Evolutionary conservation across 1,140 invertebrate genomes (phyloP), one percentile per base, ranked within the genome.

Genomic region (Macrobrachium rosenbergii): DNA sequence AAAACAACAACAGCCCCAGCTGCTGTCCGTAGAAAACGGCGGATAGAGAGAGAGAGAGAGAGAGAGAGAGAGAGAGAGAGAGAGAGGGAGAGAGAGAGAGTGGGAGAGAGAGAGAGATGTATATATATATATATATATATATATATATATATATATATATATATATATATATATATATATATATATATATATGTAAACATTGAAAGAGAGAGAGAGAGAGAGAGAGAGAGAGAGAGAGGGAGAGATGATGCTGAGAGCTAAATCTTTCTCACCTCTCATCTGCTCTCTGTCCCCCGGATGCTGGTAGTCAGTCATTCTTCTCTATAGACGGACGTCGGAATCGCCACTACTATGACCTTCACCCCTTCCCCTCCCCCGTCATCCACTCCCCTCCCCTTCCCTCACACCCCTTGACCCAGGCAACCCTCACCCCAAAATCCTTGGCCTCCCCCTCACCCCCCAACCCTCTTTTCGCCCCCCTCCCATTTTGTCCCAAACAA

Each of bases 41-140:
- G n/a, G n/a, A n/a, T 64, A 6, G 63, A 64, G 17, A 64, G 63
- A n/a, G 19, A 28, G 19, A n/a, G 64, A 69, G 64, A 69, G 19
- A n/a, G 19, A 69, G 14, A 23, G 16, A 37, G 37, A 21, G n/a
- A 17, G 37, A 21, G 37, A 37, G 14, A 28, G 21, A 28, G 37
- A 37, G 67, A 72, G 5, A 23, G n/a, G 23, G 67, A 72, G 67
- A 72, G 21, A 72, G 67, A 72, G 67, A 72, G 67, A 23, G 12
- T 1, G 28, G 28, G 28, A 37, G 28, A 37, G 28, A 37, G 28
- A 37, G 28, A 37, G 28, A 37, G 28, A 37, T 1, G 28, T 37
- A 37, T n/a, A n/a, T n/a, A n/a, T n/a, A n/a, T n/a, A n/a, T n/a
- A n/a, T n/a, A n/a, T n/a, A n/a, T n/a, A n/a, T n/a, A n/a, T n/a